Evolutionary conservation across 2,888 invertebrate species (phyloP).

Genomic region (Alentia gelatinosa): DNA sequence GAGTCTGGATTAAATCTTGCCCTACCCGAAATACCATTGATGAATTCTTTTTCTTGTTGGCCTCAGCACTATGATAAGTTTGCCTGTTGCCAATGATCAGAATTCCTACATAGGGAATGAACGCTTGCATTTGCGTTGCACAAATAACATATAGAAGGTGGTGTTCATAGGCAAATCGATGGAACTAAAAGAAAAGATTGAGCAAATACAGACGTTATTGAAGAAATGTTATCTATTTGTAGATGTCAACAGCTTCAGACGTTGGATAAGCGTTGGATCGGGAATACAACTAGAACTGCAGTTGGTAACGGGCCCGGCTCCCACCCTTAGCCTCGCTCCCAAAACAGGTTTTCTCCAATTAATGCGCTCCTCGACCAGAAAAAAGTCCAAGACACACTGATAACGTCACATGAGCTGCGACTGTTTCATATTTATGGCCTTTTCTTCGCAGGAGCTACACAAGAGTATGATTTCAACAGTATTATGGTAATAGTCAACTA

Average conservation of each 20-base stretch:
- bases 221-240: background rate
- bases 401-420: background rate
- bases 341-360: background rate
- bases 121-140: too few relatives aligned
- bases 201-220: too few relatives aligned
- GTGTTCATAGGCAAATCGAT: too few relatives aligned
- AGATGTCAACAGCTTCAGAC: background rate
- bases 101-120: too few relatives aligned
- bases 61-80: too few relatives aligned
- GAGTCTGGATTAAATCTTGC: too few relatives aligned
- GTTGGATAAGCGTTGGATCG: background rate
- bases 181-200: too few relatives aligned
- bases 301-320: background rate
- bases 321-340: background rate
- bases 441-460: background rate
- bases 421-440: background rate
- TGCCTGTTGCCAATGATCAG: too few relatives aligned
- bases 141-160: too few relatives aligned
- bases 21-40: too few relatives aligned
- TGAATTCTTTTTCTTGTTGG: too few relatives aligned
- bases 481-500: background rate
- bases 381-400: constrained; percentile 41
- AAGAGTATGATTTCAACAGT: background rate
- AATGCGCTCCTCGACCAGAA: constrained; percentile 33
- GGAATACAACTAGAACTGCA: constrained; percentile 29